Conservation (phyloP, 1,140 invertebrate genomes). For the Scaptomyza pallida region DNA sequence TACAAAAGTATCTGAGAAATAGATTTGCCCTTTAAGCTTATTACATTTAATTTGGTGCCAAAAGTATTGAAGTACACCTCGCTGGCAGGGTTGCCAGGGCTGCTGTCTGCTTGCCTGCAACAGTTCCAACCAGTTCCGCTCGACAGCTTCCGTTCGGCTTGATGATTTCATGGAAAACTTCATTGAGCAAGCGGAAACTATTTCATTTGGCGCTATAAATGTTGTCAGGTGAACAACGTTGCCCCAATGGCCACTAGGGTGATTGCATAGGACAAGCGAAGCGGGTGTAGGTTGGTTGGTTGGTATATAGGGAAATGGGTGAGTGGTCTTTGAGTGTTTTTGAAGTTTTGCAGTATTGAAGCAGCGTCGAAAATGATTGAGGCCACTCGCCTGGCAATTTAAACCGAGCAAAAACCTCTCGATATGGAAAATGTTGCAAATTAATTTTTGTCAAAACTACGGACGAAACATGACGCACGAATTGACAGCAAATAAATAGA, state of each 20-base stretch:
- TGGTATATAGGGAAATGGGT: slow-evolving; percentile 1
- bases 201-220: slow-evolving; percentile 71
- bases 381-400: slow-evolving; percentile 32
- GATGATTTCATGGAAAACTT: slow-evolving; percentile 81
- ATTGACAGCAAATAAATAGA: slow-evolving; percentile 17
- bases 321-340: slow-evolving; percentile 56
- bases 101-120: slow-evolving; percentile 48
- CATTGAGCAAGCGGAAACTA: slow-evolving; percentile 81
- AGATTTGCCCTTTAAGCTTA: slow-evolving; percentile 19
- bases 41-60: slow-evolving; percentile 16
- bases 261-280: slow-evolving; percentile 10
- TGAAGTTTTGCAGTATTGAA: slow-evolving; percentile 65
- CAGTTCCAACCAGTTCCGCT: slow-evolving; percentile 73
- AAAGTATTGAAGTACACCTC: slow-evolving; percentile 31
- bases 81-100: slow-evolving; percentile 9
- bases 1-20: background rate
- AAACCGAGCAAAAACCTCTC: slow-evolving; percentile 8
- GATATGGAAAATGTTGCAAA: slow-evolving; percentile 17
- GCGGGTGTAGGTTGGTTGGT: no score
- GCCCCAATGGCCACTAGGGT: background rate
- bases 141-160: slow-evolving; percentile 79
- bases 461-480: slow-evolving; percentile 14
- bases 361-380: slow-evolving; percentile 38
- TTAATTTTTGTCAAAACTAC: slow-evolving; percentile 29
- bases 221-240: slow-evolving; percentile 38